Base-by-base conservation (phyloP, 1,140 invertebrate species). In the Neodiprion lecontei region DNA sequence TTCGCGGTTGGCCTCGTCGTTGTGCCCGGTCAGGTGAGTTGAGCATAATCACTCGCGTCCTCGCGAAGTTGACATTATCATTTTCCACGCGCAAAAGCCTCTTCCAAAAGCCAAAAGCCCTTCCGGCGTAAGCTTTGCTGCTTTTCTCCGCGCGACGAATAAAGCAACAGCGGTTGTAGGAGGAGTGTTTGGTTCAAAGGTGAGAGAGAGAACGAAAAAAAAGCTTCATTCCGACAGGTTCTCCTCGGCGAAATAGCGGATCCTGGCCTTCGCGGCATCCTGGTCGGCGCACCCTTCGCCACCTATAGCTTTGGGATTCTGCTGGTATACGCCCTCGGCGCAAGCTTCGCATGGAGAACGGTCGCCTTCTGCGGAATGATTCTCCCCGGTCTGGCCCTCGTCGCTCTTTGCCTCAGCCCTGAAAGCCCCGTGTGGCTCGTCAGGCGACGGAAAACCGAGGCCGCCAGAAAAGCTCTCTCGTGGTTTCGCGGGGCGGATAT, bases 361-460 rank as follows among this genome's bases (percentile, higher is more conserved):
- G 93, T 94, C 65, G 93, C 94, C 4, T 87, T 88, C 77, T 88
- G 91, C 21, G 91, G 91, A 50, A 89, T 90, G 21, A 82, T 92
- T 28, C 82, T 94, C 40, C 93, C 93, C 0, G 48, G 86, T 1
- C 47, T 92, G 21, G 89, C 92, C 0, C 84, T 92, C 17, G 72
- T 91, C 1, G 88, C 91, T 10, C 85, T 94, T 8, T 90, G 90
- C 74, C 87, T 91, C 67, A 89, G 94, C 49, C 94, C 94, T 0
- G 94, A 95, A 82, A 93, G 92, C 74, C 94, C 94, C 1, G 90
- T 90, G 3, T 95, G 93, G 94, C 85, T 95, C 7, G 87, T 93
- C 0, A 88, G 91, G 40, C 88, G 90, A 73, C 90, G 91, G 7
- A 89, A 90, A 68, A 89, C 91, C 53, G 89, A 91, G 8, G 88